Percentiles rank a stretch among this genome's conserved stretches.
Conservation (phyloP, 2,113 vertebrate species). For the Corythoichthys haematopterus region DNA sequence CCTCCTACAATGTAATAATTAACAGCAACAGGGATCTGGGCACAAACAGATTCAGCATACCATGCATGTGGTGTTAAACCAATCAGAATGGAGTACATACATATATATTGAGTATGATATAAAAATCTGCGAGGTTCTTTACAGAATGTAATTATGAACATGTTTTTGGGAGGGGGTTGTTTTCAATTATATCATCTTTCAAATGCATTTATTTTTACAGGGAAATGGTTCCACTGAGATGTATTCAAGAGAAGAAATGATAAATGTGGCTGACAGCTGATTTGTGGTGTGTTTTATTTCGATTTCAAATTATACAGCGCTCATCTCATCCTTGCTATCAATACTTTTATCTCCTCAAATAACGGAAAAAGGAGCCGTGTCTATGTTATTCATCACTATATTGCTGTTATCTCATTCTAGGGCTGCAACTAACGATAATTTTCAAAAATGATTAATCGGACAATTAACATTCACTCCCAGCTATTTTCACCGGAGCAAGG, state of each 20-base stretch:
- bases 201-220: constrained; percentile 38
- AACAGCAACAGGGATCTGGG: constrained; percentile 31
- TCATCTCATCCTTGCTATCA: neutral
- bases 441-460: no score
- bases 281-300: constrained; percentile 22
- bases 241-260: constrained; percentile 18
- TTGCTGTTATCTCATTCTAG: no score
- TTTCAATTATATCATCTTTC: constrained; percentile 17
- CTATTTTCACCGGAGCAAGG: no score
- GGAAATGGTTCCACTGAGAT: constrained; percentile 24
- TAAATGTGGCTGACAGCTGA: constrained; percentile 20
- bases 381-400: neutral
- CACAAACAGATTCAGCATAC: constrained; percentile 44
- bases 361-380: neutral
- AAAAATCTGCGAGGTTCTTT: constrained; percentile 13
- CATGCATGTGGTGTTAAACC: constrained; percentile 35
- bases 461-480: no score
- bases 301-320: neutral
- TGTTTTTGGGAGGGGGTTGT: constrained; percentile 9
- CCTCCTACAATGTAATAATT: constrained; percentile 48
- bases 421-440: no score
- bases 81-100: constrained; percentile 32
- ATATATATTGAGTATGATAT: neutral
- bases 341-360: neutral
- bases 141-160: constrained; percentile 18